Evolutionary conservation across 2,113 vertebrate genomes (phyloP).

Genomic region (Charadrius vociferus): DNA sequence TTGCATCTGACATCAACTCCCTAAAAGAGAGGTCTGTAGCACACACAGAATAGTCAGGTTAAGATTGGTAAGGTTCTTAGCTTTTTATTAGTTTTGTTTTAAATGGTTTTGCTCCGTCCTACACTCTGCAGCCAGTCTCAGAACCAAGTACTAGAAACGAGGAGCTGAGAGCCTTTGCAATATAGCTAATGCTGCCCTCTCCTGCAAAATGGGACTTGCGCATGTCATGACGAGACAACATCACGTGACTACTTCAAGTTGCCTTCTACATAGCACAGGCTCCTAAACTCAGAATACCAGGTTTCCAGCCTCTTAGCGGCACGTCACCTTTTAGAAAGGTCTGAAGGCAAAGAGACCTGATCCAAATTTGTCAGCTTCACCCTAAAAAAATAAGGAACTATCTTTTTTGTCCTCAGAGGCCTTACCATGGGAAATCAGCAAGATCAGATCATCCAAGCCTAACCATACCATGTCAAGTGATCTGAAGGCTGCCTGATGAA

Average conservation of each 20-base stretch:
- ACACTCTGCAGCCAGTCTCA: background rate
- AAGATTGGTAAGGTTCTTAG: background rate
- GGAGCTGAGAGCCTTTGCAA: background rate
- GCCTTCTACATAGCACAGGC: background rate
- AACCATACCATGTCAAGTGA: background rate
- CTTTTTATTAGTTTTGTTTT: background rate
- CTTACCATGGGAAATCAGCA: background rate
- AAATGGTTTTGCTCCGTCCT: background rate
- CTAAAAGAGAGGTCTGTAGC: background rate
- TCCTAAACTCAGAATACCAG: background rate
- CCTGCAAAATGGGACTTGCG: background rate
- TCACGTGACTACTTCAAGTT: background rate
- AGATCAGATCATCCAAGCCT: background rate
- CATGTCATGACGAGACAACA: fast-evolving
- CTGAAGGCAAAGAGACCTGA: background rate
- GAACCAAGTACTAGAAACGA: background rate
- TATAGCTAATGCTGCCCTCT: background rate
- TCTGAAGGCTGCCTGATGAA: background rate
- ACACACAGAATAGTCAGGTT: background rate
- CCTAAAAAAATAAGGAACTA: background rate
- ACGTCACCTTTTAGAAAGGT: background rate
- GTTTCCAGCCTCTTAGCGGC: background rate
- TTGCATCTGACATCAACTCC: background rate
- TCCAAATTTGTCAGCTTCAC: background rate
- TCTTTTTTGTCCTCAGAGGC: too few relatives aligned